Base-by-base conservation (phyloP, 2,888 invertebrate genomes). In the Campaea margaritaria region DNA sequence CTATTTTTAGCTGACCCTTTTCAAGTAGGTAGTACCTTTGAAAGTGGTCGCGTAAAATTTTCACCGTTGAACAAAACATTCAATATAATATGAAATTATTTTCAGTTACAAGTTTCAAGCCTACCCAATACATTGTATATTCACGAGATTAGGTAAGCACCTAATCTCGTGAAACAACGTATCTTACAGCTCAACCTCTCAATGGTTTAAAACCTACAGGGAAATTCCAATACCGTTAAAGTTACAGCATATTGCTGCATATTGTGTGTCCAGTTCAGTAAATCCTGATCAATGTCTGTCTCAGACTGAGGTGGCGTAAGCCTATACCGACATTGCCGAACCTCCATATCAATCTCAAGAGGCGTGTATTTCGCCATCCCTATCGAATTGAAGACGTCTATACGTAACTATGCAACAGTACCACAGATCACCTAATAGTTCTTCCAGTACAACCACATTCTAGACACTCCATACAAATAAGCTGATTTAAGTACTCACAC, bases 181-280 rank as follows among this genome's bases (percentile, higher is more conserved):
- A 12, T n/a, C 36, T n/a, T 36, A 10, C 36, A 36, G 14, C n/a
- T 36, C 39, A 21, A 31, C 47, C 12, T 55, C 27, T 43, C 15
- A 55, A n/a, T 10, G 15, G 28, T 39, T 57, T 43, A 43, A 38
- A 9, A 39, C 21, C 8, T 3, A 41, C 21, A 3, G 39, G 12
- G 43, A 46, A 53, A 44, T 53, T 53, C 57, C 42, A 53, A 46
- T 49, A 50, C 48, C 53, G 27, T 53, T 36, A 57, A 56, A 51
- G 46, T 47, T 31, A 31, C 53, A 58, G 46, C 14, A 28, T 44
- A 52, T 58, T 50, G 14, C 28, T 38, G 16, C 46, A 51, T 44
- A 53, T 55, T 60, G 51, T 56, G 44, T 48, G 60, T 61, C 60
- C 47, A 61, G 55, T 44, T 48, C 55, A 51, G 43, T 56, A 61